phyloP scores from a whole-genome alignment of 2,797 vertebrate genomes.

The Peromyscus nudipes region DNA sequence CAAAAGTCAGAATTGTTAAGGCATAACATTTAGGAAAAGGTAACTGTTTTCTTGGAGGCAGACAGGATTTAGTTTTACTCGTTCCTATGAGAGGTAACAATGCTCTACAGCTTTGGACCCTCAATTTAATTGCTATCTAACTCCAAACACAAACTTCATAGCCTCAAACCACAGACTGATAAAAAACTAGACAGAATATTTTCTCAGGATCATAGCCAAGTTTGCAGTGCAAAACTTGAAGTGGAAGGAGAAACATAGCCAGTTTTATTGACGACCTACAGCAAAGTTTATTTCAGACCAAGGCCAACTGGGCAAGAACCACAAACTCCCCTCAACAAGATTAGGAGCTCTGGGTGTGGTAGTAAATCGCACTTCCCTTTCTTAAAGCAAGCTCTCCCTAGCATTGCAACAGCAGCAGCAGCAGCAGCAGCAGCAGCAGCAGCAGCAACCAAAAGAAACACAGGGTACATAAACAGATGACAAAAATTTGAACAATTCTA shows the following conservation, averaged over 20 bases:
- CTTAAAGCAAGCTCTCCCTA: not conserved
- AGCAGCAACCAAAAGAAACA: not conserved
- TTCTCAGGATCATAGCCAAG: not conserved
- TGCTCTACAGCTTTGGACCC: not conserved
- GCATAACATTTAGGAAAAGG: not conserved
- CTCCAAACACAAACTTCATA: not conserved
- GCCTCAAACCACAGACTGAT: not conserved
- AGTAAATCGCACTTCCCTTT: not conserved
- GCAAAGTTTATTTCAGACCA: not conserved
- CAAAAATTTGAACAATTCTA: not conserved
- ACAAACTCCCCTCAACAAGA: not conserved
- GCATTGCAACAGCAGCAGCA: not conserved
- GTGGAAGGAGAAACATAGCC: not conserved
- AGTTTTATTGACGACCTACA: not conserved
- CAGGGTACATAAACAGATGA: not conserved
- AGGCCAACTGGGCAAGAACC: not conserved
- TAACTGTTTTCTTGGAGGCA: not conserved
- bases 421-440: not conserved
- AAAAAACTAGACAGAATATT: not conserved
- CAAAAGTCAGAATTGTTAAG: not conserved
- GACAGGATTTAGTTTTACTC: not conserved
- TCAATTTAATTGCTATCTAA: not conserved
- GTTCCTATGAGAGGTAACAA: not conserved
- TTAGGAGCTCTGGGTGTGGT: not conserved
- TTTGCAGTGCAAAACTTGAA: not conserved